Evolutionary conservation across 2,797 vertebrate species (phyloP).

Genomic region (Tragopan temminckii): DNA sequence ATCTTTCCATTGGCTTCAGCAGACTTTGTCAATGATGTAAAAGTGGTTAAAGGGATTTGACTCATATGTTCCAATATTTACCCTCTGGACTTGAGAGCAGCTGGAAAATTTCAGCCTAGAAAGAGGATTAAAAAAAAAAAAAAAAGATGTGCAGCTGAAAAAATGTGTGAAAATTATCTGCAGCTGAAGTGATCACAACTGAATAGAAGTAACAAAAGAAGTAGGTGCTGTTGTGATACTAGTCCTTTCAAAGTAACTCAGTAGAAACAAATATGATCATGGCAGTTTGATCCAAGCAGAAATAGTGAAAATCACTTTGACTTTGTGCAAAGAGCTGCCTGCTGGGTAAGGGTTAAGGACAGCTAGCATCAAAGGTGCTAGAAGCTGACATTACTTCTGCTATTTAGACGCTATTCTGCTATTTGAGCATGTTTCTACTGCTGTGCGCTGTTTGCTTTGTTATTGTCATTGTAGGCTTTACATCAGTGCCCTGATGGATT

Average conservation of each 20-base stretch:
- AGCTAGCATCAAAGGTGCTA: background rate
- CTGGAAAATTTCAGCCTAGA: background rate
- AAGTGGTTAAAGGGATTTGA: constrained; percentile 35
- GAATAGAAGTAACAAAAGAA: background rate
- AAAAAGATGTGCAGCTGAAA: background rate
- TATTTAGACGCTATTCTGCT: background rate
- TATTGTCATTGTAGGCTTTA: background rate
- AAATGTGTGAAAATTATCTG: background rate
- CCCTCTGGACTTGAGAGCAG: background rate
- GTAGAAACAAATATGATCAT: background rate
- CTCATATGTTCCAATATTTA: constrained; percentile 36
- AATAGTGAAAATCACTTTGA: background rate
- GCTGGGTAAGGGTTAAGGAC: background rate
- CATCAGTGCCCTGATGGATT: background rate
- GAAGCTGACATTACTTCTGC: background rate
- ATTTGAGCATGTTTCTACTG: background rate
- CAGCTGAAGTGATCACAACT: background rate
- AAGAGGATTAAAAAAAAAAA: background rate
- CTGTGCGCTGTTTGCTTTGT: background rate
- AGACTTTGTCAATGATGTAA: constrained; percentile 18
- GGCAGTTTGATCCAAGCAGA: background rate
- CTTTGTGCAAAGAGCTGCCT: background rate
- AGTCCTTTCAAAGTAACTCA: background rate
- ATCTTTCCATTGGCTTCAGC: constrained; percentile 40
- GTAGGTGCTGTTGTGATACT: background rate